A percentile compares a stretch with the other conserved stretches of the same genome.
Conservation (phyloP, 2,797 vertebrate species). For the Anniella stebbinsi region DNA sequence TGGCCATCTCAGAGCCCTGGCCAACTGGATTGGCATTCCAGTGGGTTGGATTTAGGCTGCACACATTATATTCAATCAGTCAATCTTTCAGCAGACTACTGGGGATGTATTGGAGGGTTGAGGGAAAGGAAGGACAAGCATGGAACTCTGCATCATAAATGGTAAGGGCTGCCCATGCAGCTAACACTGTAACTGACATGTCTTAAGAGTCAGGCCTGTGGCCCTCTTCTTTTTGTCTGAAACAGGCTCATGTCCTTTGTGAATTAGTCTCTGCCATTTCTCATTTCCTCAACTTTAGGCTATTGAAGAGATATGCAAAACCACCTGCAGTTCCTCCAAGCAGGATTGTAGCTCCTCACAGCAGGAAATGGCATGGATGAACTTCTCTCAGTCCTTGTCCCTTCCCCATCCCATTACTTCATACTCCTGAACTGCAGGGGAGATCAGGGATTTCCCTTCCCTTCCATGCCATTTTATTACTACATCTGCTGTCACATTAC, state of each 20-base stretch:
- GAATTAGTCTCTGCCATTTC: neutral
- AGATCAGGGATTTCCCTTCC: neutral
- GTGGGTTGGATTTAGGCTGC: too few species aligned
- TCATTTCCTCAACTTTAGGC: slow-evolving; percentile 2
- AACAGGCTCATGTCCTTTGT: neutral
- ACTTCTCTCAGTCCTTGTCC: neutral
- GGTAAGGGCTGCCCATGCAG: neutral
- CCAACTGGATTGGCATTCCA: too few species aligned
- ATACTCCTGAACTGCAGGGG: neutral
- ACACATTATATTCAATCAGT: neutral
- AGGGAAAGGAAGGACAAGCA: neutral
- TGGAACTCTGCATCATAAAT: neutral
- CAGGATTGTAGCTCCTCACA: neutral
- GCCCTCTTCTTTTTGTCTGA: neutral
- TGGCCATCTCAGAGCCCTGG: too few species aligned
- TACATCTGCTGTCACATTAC: neutral
- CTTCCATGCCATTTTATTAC: neutral
- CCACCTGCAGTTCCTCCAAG: neutral
- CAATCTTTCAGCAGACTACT: neutral
- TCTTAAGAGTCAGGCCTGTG: neutral
- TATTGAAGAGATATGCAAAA: neutral
- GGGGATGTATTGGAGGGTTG: neutral
- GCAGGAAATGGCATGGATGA: neutral
- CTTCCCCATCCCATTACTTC: neutral
- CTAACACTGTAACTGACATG: neutral